A percentile compares a stretch with the other conserved stretches of the same genome.
phyloP scores from a whole-genome alignment of 2,888 invertebrate species.

The Tenthredo notha region DNA sequence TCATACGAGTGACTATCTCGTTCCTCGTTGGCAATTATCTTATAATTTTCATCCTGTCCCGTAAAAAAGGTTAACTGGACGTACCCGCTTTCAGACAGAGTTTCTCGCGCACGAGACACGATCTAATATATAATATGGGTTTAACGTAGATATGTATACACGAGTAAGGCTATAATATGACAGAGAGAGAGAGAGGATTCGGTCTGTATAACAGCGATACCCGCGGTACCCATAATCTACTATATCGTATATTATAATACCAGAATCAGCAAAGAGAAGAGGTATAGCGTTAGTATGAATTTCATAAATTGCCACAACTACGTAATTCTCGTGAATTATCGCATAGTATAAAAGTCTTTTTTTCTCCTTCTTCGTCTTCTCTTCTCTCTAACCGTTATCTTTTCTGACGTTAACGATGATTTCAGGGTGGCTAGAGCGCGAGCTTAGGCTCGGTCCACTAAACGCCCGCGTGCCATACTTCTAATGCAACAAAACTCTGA shows the following conservation, averaged over 20 bases:
- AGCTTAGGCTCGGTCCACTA: not conserved
- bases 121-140: not conserved
- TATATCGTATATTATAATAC: not conserved
- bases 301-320: slow-evolving; percentile 49
- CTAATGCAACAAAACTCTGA: not conserved
- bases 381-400: slow-evolving; percentile 25
- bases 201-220: not conserved
- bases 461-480: slow-evolving; percentile 3
- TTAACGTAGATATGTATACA: not conserved
- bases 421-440: slow-evolving; percentile 32
- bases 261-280: not conserved
- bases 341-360: not conserved
- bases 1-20: not conserved
- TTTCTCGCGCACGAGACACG: not conserved
- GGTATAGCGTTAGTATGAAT: slow-evolving; percentile 32
- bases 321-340: slow-evolving; percentile 50
- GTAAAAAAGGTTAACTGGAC: slow-evolving; percentile 56
- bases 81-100: slow-evolving; percentile 15
- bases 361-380: not conserved
- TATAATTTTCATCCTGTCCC: slow-evolving; percentile 66
- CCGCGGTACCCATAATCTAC: not conserved
- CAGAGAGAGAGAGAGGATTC: not conserved
- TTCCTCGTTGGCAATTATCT: slow-evolving; percentile 63
- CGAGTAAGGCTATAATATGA: not conserved
- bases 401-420: slow-evolving; percentile 39